Base-by-base conservation (phyloP, 2,888 invertebrate genomes). In the Escarpia spicata region DNA sequence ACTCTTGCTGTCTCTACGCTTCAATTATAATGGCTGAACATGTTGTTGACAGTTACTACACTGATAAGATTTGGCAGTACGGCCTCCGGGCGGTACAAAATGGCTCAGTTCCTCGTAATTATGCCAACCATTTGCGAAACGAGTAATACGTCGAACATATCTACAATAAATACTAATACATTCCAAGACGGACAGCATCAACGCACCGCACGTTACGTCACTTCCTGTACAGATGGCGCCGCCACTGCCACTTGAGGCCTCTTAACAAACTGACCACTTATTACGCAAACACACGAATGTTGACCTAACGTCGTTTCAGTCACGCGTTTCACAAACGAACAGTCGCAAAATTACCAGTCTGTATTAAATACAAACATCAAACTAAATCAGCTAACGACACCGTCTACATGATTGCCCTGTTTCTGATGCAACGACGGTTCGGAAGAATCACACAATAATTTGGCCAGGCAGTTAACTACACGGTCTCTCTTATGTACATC, bases 101-200 rank as follows among this genome's bases (percentile, higher is more conserved):
- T 75, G 75, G 75, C 75, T 52, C 9, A 52, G 52, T 52, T 75
- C 26, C 75, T 75, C 75, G 4, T 75, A 75, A 75, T n/a, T 26
- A 75, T 75, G 75, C 15, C 75, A 75, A 75, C 75, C 75, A 75
- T 3, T 75, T 75, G 26, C 19, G 75, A 75, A 75, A 75, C 75
- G 75, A 75, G 75, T 75, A 75, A 15, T 15, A 75, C 75, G 75
- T 19, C 19, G 26, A 75, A 75, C 75, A 75, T 26, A 26, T 75
- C 75, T 75, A 75, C 75, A 75, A 75, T 75, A 75, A 75, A 75
- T 75, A 75, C 75, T 75, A 75, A 75, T 75, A 75, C 19, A 75
- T 75, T 75, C 75, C 75, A 75, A 75, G 75, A 75, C 75, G n/a
- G 75, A 26, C 26, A 15, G 4, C 75, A 26, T 75, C 26, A 26